Percentiles rank a stretch among this genome's conserved stretches.
Conservation (phyloP, 1,140 invertebrate species). For the Hirudo medicinalis region DNA sequence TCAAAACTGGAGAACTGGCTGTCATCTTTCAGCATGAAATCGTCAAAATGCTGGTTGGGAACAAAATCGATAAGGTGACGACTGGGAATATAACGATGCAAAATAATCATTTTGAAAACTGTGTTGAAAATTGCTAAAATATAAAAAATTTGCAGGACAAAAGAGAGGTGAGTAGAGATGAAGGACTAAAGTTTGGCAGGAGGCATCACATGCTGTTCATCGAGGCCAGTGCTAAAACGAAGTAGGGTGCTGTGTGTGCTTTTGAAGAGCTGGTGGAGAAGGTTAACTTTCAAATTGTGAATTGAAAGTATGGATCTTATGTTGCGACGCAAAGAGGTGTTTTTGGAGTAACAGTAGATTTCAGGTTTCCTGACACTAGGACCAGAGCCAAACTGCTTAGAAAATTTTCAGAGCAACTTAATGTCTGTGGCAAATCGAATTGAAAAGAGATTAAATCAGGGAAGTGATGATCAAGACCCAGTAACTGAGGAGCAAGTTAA, state of each 20-base stretch:
- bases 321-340: neutral
- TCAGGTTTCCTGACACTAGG: neutral
- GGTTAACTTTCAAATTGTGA: conserved; percentile 44
- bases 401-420: too few species aligned
- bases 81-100: conserved; percentile 3
- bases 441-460: neutral
- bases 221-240: conserved; percentile 91
- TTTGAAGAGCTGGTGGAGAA: conserved; percentile 97
- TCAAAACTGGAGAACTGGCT: conserved; percentile 83
- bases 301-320: neutral
- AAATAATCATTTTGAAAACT: neutral
- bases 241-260: conserved; percentile 82
- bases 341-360: neutral
- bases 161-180: conserved; percentile 70
- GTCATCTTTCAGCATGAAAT: conserved; percentile 77
- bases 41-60: conserved; percentile 93
- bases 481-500: neutral
- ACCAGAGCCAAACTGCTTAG: neutral
- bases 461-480: neutral
- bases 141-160: conserved; percentile 42
- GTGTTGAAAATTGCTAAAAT: neutral
- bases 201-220: conserved; percentile 91
- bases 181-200: conserved; percentile 83
- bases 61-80: conserved; percentile 85
- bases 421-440: too few species aligned